Base-by-base conservation (phyloP, 2,113 vertebrate species). In the Apodemus speciosus region DNA sequence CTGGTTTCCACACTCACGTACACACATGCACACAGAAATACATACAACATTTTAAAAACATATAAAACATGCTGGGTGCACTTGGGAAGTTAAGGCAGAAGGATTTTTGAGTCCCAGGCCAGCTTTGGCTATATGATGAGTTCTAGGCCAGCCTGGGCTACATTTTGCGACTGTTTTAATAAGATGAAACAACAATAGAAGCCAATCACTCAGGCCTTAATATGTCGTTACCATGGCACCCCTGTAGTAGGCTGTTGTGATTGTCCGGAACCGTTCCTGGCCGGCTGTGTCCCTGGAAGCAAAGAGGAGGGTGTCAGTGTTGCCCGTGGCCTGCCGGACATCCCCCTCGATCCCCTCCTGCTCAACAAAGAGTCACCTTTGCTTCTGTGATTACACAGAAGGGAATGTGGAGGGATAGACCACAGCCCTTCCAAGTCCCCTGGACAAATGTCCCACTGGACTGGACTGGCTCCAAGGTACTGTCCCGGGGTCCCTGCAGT, bases 171-270 rank as follows among this genome's bases (percentile, higher is more conserved):
- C n/a, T 56, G 25, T 72, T 53, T 87, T 27, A 87, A 71, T 4
- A n/a, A 40, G 18, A 88, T 10, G 11, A 71, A 53, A 56, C 66
- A 32, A 66, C 32, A 86, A 10, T 11, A 38, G 25, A 53, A 85
- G 72, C 64, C 58, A 43, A 51, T 64, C 16, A 35, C 3, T 6
- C 3, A 7, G 49, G 53, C 40, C 66, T 86, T 3, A 6, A 6
- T 30, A 16, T 0, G 5, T 43, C 14, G 85, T 51, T 98, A 99
- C 99, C 99, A 99, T 99, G 0, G 99, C 99, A 40, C 99, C 99
- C 96, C 99, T 96, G 98, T 99, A 99, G 96, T 99, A 99, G 25
- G 99, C 99, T 0, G 99, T 99, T 0, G 99, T 99, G 98, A 99
- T 99, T 20, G 99, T 99, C 80, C 99, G 98, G 94, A 99, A 99